Percentiles rank a stretch among this genome's conserved stretches.
phyloP scores from a whole-genome alignment of 2,888 invertebrate genomes.

The Aquatica leii region DNA sequence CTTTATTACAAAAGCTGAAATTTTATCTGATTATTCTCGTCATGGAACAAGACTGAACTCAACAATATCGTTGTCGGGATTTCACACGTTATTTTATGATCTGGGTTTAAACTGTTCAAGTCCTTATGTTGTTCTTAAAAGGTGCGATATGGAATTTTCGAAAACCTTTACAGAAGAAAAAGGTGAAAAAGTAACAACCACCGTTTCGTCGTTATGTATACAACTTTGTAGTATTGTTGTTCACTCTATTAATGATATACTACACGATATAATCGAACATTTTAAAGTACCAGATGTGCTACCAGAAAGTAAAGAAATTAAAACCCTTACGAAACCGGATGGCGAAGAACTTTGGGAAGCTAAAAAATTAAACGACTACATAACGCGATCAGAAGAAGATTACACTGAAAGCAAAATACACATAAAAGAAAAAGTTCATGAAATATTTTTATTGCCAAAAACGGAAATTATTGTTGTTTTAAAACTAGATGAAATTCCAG shows the following conservation, averaged over 20 bases:
- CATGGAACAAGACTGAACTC: conserved; percentile 72
- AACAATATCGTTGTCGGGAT: conserved; percentile 68
- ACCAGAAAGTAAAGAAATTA: conserved; percentile 23
- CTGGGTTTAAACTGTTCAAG: conserved; percentile 53
- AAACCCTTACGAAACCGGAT: conserved; percentile 17
- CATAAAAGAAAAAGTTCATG: conserved; percentile 39
- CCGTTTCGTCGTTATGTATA: conserved; percentile 73
- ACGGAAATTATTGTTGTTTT: conserved; percentile 71
- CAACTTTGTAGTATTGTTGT: conserved; percentile 78
- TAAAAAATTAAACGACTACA: conserved; percentile 65
- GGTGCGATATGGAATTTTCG: conserved; percentile 76
- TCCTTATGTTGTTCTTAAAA: conserved; percentile 70
- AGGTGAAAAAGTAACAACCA: conserved; percentile 70
- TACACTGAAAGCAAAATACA: conserved; percentile 29
- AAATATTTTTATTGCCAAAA: conserved; percentile 55
- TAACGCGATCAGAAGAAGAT: conserved; percentile 38
- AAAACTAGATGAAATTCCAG: conserved; percentile 70
- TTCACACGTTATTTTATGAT: conserved; percentile 63
- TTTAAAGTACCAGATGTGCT: conserved; percentile 56
- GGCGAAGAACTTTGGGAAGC: conserved; percentile 76
- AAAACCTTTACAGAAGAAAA: conserved; percentile 71
- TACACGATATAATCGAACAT: conserved; percentile 59
- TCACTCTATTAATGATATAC: conserved; percentile 71
- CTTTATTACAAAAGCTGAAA: conserved; percentile 72
- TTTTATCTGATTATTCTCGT: conserved; percentile 74